phyloP scores from a whole-genome alignment of 2,888 invertebrate genomes.

The Caenorhabditis doughertyi region DNA sequence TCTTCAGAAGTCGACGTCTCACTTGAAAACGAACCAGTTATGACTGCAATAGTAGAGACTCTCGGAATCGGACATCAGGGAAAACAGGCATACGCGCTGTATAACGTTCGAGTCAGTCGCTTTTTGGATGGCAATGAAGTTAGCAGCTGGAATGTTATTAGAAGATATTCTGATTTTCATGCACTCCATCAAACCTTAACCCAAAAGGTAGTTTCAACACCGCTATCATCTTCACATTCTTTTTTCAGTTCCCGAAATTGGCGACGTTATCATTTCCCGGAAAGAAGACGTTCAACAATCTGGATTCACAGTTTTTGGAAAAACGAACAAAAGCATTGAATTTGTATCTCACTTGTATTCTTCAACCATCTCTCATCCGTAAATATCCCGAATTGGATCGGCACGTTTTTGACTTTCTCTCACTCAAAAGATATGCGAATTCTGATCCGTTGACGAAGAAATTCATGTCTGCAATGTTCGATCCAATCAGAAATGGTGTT shows the following conservation, averaged over 20 bases:
- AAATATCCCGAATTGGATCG: conserved; percentile 86
- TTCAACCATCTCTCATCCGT: conserved; percentile 86
- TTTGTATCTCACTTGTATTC: conserved; percentile 83
- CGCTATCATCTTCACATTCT: too few relatives aligned
- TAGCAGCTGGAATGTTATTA: conserved; percentile 90
- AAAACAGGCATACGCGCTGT: conserved; percentile 79
- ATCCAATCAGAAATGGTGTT: conserved; percentile 91
- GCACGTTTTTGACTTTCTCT: conserved; percentile 80
- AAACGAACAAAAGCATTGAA: conserved; percentile 87
- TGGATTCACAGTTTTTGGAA: conserved; percentile 89
- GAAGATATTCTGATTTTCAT: conserved; percentile 95
- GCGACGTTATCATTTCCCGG: conserved; percentile 91
- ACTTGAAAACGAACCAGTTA: conserved; percentile 60
- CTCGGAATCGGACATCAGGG: conserved; percentile 81
- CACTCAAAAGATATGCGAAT: conserved; percentile 79
- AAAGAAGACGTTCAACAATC: conserved; percentile 95
- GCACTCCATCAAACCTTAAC: conserved; percentile 91
- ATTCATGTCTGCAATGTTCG: conserved; percentile 87
- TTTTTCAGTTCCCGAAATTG: conserved; percentile 89
- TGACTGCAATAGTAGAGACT: conserved; percentile 75
- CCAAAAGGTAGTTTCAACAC: too few relatives aligned
- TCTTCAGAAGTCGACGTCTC: conserved; percentile 23
- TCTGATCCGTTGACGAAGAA: conserved; percentile 73
- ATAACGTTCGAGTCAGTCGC: conserved; percentile 78
- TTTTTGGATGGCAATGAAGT: conserved; percentile 66